These are phyloP conservation scores for Oophaga sylvatica DNA, from an alignment of 2,797 vertebrate genomes.

Conservation along the genomic window DNA sequence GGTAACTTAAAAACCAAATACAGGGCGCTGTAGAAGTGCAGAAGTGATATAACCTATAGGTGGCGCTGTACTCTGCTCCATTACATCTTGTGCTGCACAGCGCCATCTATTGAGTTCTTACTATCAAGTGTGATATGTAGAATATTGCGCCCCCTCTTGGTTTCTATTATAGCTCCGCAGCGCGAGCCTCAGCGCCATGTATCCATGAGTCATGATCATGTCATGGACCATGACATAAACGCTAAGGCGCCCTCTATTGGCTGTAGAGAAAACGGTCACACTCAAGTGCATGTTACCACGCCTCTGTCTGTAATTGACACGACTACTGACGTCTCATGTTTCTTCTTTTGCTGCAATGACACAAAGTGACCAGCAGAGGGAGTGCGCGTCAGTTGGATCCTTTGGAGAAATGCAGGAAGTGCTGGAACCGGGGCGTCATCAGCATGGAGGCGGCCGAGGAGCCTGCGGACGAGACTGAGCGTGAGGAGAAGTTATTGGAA, in stretches of 20 bases:
- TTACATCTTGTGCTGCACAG: neutral
- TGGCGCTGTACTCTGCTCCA: too few relatives aligned
- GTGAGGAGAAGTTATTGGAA: neutral
- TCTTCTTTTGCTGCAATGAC: neutral
- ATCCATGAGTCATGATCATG: too few relatives aligned
- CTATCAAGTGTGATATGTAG: neutral
- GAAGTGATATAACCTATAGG: too few relatives aligned
- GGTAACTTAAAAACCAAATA: too few relatives aligned
- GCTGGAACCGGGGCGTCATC: neutral
- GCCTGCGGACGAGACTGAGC: neutral
- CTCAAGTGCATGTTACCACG: neutral
- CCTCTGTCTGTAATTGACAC: too few relatives aligned
- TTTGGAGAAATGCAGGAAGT: neutral
- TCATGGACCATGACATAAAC: too few relatives aligned
- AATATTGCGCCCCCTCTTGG: neutral
- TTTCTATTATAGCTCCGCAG: neutral
- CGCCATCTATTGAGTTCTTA: neutral
- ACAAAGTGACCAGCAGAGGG: neutral
- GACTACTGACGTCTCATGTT: neutral
- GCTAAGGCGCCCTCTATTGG: too few relatives aligned
- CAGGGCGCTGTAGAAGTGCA: too few relatives aligned
- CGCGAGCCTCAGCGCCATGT: neutral
- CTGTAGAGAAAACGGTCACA: neutral
- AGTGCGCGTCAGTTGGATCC: neutral
- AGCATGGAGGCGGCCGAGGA: slow-evolving; percentile 1